Conservation (phyloP, 2,797 vertebrate genomes). For the Delichon dasypus region DNA sequence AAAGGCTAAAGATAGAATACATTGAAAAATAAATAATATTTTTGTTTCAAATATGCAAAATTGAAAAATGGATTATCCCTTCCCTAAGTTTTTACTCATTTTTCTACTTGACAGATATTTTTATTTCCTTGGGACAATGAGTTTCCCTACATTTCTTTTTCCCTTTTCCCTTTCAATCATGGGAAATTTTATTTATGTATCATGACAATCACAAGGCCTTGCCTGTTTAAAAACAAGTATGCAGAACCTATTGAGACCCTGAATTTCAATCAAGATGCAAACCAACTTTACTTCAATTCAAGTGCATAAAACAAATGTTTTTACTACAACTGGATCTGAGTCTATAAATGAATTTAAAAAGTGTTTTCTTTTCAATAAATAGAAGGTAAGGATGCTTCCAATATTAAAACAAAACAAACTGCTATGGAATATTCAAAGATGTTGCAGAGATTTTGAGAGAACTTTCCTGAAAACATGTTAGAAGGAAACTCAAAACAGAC, state of each 20-base stretch:
- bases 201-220: background rate
- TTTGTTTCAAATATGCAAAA: background rate
- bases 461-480: background rate
- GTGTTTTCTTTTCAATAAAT: background rate
- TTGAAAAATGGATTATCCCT: background rate
- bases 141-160: background rate
- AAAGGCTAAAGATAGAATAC: background rate
- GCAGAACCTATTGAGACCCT: background rate
- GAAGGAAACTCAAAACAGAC: background rate
- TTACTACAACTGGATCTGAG: background rate
- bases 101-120: background rate
- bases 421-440: background rate
- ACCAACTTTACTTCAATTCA: background rate
- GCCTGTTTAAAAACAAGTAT: background rate
- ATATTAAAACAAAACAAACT: background rate
- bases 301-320: background rate
- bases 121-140: background rate
- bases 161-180: background rate
- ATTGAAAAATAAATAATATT: background rate
- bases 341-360: background rate
- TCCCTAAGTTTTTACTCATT: background rate
- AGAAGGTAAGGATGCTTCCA: background rate
- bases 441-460: background rate
- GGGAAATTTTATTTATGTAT: background rate
- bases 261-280: constrained; percentile 1